Base-by-base conservation (phyloP, 2,888 invertebrate genomes). In the Campopleginae sp. region DNA sequence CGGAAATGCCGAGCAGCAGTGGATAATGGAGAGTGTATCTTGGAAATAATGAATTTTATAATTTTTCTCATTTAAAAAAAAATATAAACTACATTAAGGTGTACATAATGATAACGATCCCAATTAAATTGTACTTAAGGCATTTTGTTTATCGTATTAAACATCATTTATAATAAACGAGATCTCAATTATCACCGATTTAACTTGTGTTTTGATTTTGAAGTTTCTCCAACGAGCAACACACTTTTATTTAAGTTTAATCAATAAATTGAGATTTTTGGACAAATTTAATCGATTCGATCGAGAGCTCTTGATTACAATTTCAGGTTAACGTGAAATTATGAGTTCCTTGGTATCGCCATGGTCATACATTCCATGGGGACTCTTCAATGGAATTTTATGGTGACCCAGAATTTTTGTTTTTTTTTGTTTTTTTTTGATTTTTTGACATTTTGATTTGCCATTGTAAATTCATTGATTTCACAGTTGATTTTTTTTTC, bases 21-120 rank as follows among this genome's bases (percentile, higher is more conserved):
- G 97, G 97, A 94, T 94, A 89, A 94, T 97, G 85, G 96, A 96
- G 92, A 91, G 95, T 80, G 95, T 97, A 89, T 94, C 95, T 90
- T 97, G 97, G 97, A 96, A 95, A 88, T 95, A 85, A 93, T 68
- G 27, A 38, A 63, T 61, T 77, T 61, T 4, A 46, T 7, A 17
- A 51, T 66, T 51, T 71, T 82, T 33, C n/a, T 48, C n/a, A 17
- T 48, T 48, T 48, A n/a, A n/a, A n/a, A 14, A 8, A 38, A 10
- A 48, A 27, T 31, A 46, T n/a, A 23, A 80, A 78, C 46, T n/a
- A 68, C 66, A 31, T 72, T 76, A 19, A 68, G 33, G 54, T 87
- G 86, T 87, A 87, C 77, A 87, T 87, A 86, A 87, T 68, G 51
- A 75, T 27, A 19, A 80, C 68, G 2, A 54, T 65, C 65, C 44